Conservation (phyloP, 2,113 vertebrate species). For the Serilophus lunatus region DNA sequence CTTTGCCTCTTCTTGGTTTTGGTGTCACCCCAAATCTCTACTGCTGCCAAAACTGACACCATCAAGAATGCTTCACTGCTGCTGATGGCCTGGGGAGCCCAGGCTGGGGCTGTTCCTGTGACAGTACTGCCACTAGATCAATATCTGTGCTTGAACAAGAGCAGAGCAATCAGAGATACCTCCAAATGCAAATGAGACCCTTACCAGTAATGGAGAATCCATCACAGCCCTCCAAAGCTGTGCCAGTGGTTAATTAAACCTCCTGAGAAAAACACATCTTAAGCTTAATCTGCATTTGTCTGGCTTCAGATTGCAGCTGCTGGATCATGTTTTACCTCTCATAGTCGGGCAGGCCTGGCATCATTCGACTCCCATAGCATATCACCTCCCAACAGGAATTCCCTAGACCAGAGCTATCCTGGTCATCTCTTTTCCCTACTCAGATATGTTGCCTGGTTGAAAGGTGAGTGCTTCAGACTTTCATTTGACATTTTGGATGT, state of each 20-base stretch:
- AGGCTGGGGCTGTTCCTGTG: background rate
- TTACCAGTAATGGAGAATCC: constrained; percentile 11
- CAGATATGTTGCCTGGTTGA: background rate
- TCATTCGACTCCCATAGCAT: background rate
- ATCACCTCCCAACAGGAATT: background rate
- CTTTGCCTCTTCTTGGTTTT: background rate
- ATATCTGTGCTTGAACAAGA: background rate
- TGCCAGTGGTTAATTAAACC: constrained; percentile 2
- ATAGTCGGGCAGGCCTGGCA: background rate
- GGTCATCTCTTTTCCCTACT: background rate
- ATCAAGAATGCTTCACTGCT: background rate
- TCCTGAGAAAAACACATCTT: background rate
- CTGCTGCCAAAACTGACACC: background rate
- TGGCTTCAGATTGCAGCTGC: background rate
- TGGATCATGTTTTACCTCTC: background rate
- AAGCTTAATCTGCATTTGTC: background rate
- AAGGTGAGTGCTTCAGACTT: background rate
- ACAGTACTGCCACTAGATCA: background rate
- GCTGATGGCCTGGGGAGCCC: background rate
- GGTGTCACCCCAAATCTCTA: background rate
- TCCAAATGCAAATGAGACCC: background rate
- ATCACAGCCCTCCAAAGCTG: background rate
- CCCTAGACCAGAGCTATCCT: background rate
- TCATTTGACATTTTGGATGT: background rate
- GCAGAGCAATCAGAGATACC: background rate